A percentile compares a stretch with the other conserved stretches of the same genome.
phyloP scores from a whole-genome alignment of 2,113 vertebrate species.

The Pantherophis guttatus region DNA sequence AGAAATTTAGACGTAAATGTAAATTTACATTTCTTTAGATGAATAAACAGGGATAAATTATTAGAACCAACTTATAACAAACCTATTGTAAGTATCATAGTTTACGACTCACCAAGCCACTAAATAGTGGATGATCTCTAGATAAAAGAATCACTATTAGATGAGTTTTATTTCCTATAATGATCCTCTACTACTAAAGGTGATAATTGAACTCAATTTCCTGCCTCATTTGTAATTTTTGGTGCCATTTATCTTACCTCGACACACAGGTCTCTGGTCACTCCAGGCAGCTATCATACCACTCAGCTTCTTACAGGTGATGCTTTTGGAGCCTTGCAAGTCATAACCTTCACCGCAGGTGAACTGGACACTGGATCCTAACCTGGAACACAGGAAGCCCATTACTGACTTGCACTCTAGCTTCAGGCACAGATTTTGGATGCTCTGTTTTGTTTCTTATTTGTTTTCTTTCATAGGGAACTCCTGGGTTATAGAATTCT shows the following conservation, averaged over 20 bases:
- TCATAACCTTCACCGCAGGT: slow-evolving; percentile 96
- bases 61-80: not conserved
- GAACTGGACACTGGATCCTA: slow-evolving; percentile 95
- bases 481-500: not conserved
- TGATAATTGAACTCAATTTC: slow-evolving; percentile 4
- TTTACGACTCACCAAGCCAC: not conserved
- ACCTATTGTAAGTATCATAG: not conserved
- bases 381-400: slow-evolving; percentile 69
- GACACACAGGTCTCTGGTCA: slow-evolving; percentile 93
- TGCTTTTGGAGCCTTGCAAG: slow-evolving; percentile 95
- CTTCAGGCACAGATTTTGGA: not conserved
- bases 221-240: not conserved
- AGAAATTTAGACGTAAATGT: not conserved
- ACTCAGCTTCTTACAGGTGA: slow-evolving; percentile 94
- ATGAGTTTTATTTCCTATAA: not conserved
- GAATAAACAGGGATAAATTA: slow-evolving; percentile 13
- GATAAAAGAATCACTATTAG: not conserved
- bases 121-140: not conserved
- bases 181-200: not conserved
- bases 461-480: not conserved
- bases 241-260: slow-evolving; percentile 76
- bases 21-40: not conserved
- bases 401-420: not conserved
- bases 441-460: not conserved
- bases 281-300: slow-evolving; percentile 98